phyloP scores from a whole-genome alignment of 2,113 vertebrate genomes.

The Phainopepla nitens region DNA sequence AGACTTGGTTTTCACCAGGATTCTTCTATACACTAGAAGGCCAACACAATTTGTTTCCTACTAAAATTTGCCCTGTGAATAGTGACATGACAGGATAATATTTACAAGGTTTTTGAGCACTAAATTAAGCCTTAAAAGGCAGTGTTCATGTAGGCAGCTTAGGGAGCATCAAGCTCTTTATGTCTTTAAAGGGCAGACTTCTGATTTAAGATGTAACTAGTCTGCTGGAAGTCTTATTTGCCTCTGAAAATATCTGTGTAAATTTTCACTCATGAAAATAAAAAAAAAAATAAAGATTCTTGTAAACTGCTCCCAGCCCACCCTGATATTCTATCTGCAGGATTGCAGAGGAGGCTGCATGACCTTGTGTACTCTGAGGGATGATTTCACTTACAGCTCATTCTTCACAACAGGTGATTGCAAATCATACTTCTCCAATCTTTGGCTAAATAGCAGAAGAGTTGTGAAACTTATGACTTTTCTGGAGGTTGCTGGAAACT shows the following conservation, averaged over 20 bases:
- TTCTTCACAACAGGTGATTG: constrained; percentile 9
- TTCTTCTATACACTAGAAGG: not conserved
- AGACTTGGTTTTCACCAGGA: not conserved
- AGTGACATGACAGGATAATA: not conserved
- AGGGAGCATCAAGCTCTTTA: not conserved
- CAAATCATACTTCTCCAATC: not conserved
- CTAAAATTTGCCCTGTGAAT: not conserved
- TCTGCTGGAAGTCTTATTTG: not conserved
- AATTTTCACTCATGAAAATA: not conserved
- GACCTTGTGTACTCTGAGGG: not conserved
- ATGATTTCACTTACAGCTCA: constrained; percentile 34
- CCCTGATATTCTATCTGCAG: not conserved
- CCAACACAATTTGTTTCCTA: not conserved
- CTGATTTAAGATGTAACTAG: not conserved
- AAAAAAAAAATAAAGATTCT: not conserved
- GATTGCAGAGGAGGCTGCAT: not conserved
- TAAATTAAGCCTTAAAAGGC: not conserved
- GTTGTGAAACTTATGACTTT: not conserved
- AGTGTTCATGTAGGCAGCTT: not conserved
- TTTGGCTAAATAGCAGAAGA: not conserved
- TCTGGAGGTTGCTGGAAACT: not conserved
- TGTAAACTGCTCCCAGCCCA: not conserved
- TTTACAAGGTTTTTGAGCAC: not conserved
- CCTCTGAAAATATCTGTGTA: constrained; percentile 38
- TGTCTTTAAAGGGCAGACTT: constrained; percentile 14